Evolutionary conservation across 2,888 invertebrate genomes (phyloP), one percentile per base, ranked within the genome.

Genomic region (Caenorhabditis auriculariae): DNA sequence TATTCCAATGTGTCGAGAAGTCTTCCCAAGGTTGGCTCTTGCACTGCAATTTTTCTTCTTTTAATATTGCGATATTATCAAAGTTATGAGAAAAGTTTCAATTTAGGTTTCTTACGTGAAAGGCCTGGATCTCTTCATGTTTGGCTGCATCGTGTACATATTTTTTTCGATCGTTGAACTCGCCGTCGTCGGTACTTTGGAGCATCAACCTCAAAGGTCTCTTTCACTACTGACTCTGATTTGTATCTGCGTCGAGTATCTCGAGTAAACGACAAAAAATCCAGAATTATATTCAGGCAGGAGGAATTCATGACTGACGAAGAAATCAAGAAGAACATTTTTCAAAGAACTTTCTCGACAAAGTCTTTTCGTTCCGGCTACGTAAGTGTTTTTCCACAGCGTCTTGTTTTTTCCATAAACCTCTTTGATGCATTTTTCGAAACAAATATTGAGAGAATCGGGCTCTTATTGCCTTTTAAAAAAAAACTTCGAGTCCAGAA

Each of bases 51-150:
- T 21, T 42, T 47, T 39, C 3, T 6, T 38, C 4, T 38, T 38
- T 38, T 38, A 4, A 38, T 6, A 38, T 6, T 38, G 38, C 17
- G 19, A 47, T n/a, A 41, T 46, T 42, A 6, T n/a, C 21, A 19
- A 15, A n/a, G 27, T 26, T 26, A 17, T 1, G n/a, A 49, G 6
- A 47, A 35, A 41, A 38, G 42, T 42, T n/a, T 12, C 26, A 29
- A 32, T 58, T 69, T 21, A 77, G 77, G 78, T 79, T 9, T 72
- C 73, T 39, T 80, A 80, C 54, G 72, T 80, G 21, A 80, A 80
- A 64, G 80, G 77, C 21, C 52, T 80, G 44, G 80, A 80, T 59
- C 43, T 80, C 32, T 80, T 79, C 59, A 77, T 77, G 77, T 79
- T 79, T 55, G 74, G 72, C n/a, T 76, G 75, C 50, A 64, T 77